Evolutionary conservation across 2,113 vertebrate species (phyloP).

Genomic region (Caretta caretta): DNA sequence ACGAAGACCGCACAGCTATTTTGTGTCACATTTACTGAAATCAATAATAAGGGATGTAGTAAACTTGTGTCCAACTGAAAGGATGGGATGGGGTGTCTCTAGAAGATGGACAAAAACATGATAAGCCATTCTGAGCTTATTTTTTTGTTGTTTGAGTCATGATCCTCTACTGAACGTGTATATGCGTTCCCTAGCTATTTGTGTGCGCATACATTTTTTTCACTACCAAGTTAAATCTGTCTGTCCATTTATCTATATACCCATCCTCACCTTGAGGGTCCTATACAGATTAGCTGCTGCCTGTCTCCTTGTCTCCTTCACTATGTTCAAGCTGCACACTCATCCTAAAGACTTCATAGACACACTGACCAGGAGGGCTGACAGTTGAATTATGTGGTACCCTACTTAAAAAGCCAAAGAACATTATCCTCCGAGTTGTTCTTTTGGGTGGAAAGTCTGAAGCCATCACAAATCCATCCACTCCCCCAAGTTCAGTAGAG

Average conservation of each 20-base stretch:
- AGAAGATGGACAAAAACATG: not conserved
- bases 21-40: not conserved
- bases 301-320: not conserved
- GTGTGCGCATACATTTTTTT: not conserved
- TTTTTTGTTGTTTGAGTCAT: not conserved
- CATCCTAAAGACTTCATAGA: not conserved
- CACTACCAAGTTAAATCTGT: not conserved
- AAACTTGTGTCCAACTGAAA: not conserved
- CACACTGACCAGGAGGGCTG: not conserved
- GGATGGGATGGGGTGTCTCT: rapidly evolving
- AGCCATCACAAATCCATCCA: not conserved
- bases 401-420: not conserved
- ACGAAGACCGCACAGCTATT: not conserved
- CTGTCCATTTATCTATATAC: too few species aligned
- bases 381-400: not conserved
- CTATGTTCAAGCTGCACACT: not conserved
- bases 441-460: not conserved
- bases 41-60: not conserved
- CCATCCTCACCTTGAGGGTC: too few species aligned
- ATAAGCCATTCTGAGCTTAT: not conserved
- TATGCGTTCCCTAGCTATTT: not conserved
- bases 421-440: not conserved
- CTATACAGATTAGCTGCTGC: not conserved
- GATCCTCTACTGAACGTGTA: not conserved
- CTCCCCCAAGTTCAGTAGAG: not conserved